Evolutionary conservation across 2,113 vertebrate species (phyloP).

Genomic region (Gymnogyps californianus): DNA sequence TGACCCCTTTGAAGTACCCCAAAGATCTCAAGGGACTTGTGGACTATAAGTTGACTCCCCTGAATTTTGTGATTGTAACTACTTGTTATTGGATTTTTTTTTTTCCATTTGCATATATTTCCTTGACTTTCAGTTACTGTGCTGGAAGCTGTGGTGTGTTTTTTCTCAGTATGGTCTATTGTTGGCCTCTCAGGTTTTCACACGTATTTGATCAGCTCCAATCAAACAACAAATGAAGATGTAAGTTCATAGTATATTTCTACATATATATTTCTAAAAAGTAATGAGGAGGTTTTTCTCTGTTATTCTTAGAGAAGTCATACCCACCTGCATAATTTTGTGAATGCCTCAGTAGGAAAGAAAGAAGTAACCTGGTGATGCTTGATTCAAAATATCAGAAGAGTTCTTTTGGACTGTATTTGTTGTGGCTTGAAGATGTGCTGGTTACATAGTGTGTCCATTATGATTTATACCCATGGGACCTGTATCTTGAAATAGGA

Average conservation of each 20-base stretch:
- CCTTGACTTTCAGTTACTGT: slow-evolving; percentile 89
- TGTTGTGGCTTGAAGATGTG: background rate
- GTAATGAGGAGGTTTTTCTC: background rate
- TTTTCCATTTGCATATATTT: background rate
- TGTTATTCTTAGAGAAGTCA: background rate
- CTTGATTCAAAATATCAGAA: background rate
- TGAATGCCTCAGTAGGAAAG: background rate
- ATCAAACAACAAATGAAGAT: slow-evolving; percentile 99
- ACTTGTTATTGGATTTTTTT: background rate
- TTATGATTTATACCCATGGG: background rate
- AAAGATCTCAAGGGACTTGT: background rate
- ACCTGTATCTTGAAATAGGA: background rate
- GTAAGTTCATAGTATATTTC: slow-evolving; percentile 76
- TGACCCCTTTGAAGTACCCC: background rate
- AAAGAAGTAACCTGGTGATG: background rate
- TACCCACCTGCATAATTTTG: background rate
- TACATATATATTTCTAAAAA: background rate
- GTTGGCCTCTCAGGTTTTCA: slow-evolving; percentile 98
- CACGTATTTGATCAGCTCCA: slow-evolving; percentile 98
- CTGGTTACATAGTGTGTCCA: background rate
- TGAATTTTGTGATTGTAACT: background rate
- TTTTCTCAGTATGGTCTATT: slow-evolving; percentile 98
- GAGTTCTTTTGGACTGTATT: background rate
- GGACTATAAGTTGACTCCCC: background rate
- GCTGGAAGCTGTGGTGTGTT: slow-evolving; percentile 96